A percentile compares a stretch with the other conserved stretches of the same genome.
Evolutionary conservation across 2,888 invertebrate genomes (phyloP).

Genomic region (Dichetophora obliterata): DNA sequence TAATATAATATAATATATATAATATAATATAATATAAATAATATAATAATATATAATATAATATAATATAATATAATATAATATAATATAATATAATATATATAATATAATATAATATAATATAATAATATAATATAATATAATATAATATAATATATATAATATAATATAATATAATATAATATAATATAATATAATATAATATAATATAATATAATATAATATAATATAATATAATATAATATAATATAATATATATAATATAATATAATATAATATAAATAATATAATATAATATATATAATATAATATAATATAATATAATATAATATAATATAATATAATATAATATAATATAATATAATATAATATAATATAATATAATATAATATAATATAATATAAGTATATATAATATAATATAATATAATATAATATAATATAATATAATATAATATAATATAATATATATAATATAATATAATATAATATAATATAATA

Average conservation of each 20-base stretch:
- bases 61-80: neutral
- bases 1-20: neutral
- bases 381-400: slow-evolving; percentile 19
- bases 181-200: neutral
- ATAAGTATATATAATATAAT: neutral
- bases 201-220: neutral
- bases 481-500: too few species aligned
- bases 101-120: neutral
- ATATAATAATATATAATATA: neutral
- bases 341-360: slow-evolving; percentile 19
- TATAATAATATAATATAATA: neutral
- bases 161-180: neutral
- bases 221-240: slow-evolving; percentile 11
- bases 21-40: neutral
- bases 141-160: neutral
- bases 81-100: neutral
- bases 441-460: too few species aligned
- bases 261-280: slow-evolving; percentile 16
- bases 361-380: slow-evolving; percentile 19
- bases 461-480: too few species aligned
- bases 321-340: slow-evolving; percentile 19
- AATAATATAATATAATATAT: neutral
- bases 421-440: too few species aligned
- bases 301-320: slow-evolving; percentile 19
- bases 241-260: slow-evolving; percentile 19